A percentile compares a stretch with the other conserved stretches of the same genome.
phyloP scores from a whole-genome alignment of 92 coral and sea anemone species.

The Zoanthus sociatus region DNA sequence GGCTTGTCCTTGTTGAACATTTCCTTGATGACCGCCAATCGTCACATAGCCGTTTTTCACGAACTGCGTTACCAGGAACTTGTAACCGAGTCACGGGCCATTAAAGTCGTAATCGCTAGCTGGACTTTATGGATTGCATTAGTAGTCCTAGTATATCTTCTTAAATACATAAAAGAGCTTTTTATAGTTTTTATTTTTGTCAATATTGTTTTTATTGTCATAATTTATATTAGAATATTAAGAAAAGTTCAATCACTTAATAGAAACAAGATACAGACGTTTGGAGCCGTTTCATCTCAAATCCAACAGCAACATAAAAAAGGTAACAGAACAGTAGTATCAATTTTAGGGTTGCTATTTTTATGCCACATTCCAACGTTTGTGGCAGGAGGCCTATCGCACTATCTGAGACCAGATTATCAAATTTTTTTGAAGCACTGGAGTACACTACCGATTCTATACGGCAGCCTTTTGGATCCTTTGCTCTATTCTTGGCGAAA shows the following conservation, averaged over 20 bases:
- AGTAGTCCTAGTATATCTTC: not conserved
- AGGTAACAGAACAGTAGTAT: not conserved
- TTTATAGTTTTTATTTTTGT: not conserved
- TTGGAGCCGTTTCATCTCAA: not conserved
- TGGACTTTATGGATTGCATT: not conserved
- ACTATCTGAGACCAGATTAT: not conserved
- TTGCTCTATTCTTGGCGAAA: constrained; percentile 13
- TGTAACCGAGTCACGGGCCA: not conserved
- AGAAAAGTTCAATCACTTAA: constrained; percentile 10
- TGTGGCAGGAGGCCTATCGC: not conserved
- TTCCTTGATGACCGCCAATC: constrained; percentile 10
- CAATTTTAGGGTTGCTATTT: not conserved
- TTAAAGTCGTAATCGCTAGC: not conserved
- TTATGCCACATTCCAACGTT: not conserved
- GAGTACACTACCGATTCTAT: not conserved
- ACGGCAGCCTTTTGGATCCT: not conserved
- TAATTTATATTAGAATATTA: not conserved
- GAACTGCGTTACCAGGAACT: constrained; percentile 10
- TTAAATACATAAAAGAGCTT: no score
- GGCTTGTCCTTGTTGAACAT: constrained; percentile 1
- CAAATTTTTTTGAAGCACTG: not conserved
- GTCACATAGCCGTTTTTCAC: not conserved
- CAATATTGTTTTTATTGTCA: not conserved
- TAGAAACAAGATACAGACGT: not conserved
- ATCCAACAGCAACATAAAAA: not conserved